These are phyloP conservation scores for Lumbricus terrestris DNA, from an alignment of 2,888 invertebrate species.

Conservation along the genomic window DNA sequence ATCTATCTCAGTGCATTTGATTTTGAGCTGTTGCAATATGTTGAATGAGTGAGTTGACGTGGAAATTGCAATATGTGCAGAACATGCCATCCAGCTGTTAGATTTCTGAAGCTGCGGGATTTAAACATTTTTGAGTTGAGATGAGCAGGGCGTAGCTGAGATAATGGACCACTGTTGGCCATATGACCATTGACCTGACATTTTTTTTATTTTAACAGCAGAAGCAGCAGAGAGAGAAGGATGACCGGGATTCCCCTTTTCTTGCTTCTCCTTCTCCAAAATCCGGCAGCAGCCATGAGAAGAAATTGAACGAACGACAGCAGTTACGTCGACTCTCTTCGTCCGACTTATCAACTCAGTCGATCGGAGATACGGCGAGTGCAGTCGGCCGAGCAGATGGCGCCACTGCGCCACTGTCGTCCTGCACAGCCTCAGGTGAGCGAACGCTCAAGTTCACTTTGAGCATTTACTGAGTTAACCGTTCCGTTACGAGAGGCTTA, in stretches of 20 bases:
- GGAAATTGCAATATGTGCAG: neutral
- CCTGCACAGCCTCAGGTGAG: neutral
- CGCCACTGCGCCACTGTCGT: neutral
- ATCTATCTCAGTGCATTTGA: neutral
- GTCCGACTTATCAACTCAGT: neutral
- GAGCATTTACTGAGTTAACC: neutral
- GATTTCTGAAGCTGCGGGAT: neutral
- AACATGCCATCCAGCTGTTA: neutral
- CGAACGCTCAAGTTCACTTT: neutral
- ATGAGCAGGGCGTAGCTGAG: neutral
- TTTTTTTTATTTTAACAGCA: neutral
- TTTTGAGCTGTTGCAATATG: too few relatives aligned
- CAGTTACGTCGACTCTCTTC: neutral
- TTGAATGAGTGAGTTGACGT: too few relatives aligned
- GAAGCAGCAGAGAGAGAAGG: conserved; percentile 7
- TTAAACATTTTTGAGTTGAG: neutral
- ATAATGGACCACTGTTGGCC: neutral
- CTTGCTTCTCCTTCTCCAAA: neutral
- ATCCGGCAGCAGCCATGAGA: neutral
- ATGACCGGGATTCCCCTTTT: neutral
- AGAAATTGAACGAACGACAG: neutral
- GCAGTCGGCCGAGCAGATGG: neutral
- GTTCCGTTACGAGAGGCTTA: neutral
- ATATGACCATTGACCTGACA: neutral
- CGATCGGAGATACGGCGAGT: neutral